Conservation (phyloP, 2,888 invertebrate genomes). For the Thymelicus acteon region DNA sequence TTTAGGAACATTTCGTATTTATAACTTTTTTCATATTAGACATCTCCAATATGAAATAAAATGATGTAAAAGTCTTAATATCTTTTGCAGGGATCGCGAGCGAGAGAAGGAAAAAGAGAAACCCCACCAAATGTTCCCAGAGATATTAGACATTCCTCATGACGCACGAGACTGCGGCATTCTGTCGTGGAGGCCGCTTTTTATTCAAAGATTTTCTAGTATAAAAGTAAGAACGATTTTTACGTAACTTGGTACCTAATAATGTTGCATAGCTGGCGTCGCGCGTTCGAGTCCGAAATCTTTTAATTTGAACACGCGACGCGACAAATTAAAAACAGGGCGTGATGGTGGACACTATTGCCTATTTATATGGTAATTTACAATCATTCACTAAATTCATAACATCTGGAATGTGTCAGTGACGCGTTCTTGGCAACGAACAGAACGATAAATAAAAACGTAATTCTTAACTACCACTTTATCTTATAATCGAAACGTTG, state of each 20-base stretch:
- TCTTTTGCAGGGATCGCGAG: conserved; percentile 72
- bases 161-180: conserved; percentile 95
- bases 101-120: conserved; percentile 85
- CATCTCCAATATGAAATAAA: neutral
- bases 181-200: conserved; percentile 92
- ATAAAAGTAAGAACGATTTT: conserved; percentile 88
- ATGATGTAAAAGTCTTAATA: neutral
- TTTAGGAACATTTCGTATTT: neutral
- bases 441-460: no score
- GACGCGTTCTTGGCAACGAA: no score
- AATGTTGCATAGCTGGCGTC: neutral
- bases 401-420: no score
- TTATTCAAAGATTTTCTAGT: conserved; percentile 94
- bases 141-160: conserved; percentile 87
- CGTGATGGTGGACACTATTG: no score
- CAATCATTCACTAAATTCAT: no score
- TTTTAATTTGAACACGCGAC: no score
- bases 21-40: neutral
- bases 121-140: conserved; percentile 83
- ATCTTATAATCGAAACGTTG: no score
- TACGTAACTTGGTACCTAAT: conserved; percentile 14
- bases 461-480: no score
- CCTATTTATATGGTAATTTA: no score
- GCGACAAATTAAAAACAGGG: no score
- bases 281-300: neutral